Percentiles rank a stretch among this genome's conserved stretches.
Evolutionary conservation across 2,797 vertebrate genomes (phyloP).

Genomic region (Petrocephalus sullivani): DNA sequence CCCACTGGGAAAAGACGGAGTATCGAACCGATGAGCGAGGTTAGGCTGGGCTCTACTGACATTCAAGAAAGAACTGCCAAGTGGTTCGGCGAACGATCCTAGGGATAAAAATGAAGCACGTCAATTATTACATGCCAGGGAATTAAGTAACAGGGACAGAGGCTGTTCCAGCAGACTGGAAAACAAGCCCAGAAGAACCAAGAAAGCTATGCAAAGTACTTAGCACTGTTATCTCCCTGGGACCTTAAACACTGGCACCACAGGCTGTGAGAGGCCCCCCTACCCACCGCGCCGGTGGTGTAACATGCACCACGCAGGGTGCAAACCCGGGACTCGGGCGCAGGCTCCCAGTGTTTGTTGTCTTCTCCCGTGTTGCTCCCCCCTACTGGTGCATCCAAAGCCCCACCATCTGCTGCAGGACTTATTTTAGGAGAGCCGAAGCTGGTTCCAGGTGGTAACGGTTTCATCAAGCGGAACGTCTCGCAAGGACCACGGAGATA

Average conservation of each 20-base stretch:
- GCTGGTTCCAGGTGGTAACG: conserved; percentile 26
- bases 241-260: conserved; percentile 13
- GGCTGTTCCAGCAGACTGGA: background rate
- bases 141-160: background rate
- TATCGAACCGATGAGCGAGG: background rate
- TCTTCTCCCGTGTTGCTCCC: conserved; percentile 32
- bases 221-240: background rate
- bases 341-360: conserved; percentile 10
- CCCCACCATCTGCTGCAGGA: conserved; percentile 48
- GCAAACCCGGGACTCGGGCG: conserved; percentile 9
- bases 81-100: background rate
- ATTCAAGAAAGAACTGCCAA: background rate
- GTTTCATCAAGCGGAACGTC: conserved; percentile 11
- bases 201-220: background rate
- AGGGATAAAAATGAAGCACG: background rate
- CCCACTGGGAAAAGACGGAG: background rate
- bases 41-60: background rate
- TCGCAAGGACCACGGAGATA: background rate
- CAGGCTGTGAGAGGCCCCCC: background rate
- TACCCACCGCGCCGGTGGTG: conserved; percentile 3
- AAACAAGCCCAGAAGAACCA: background rate
- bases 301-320: background rate
- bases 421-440: conserved; percentile 33
- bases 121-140: background rate
- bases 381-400: conserved; percentile 35